Conservation (phyloP, 2,797 vertebrate genomes). For the Buphagus erythrorhynchus region DNA sequence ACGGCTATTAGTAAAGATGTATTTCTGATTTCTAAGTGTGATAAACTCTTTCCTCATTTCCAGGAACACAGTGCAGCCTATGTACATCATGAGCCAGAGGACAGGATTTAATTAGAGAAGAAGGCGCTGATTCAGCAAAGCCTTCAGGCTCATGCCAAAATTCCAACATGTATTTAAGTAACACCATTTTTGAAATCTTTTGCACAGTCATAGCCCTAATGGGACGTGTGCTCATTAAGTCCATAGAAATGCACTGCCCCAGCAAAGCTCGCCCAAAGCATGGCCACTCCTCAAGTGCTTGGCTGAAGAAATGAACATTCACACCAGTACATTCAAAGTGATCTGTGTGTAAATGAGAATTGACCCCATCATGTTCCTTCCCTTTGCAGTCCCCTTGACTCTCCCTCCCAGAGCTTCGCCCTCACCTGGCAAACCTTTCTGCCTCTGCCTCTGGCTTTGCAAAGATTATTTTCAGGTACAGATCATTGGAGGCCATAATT, state of each 20-base stretch:
- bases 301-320: not conserved
- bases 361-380: not conserved
- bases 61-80: not conserved
- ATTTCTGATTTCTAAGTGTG: not conserved
- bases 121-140: not conserved
- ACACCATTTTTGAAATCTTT: not conserved
- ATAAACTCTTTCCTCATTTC: not conserved
- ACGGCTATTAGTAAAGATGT: not conserved
- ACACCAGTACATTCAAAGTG: not conserved
- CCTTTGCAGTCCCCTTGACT: not conserved
- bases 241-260: not conserved
- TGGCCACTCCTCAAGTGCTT: not conserved
- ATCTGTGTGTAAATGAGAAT: not conserved
- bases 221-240: not conserved
- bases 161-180: not conserved
- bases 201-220: not conserved
- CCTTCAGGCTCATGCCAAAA: not conserved
- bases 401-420: not conserved
- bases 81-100: not conserved
- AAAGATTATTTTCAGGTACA: not conserved
- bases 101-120: not conserved
- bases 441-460: not conserved
- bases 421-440: not conserved
- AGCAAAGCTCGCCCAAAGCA: not conserved
- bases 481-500: not conserved